Percentiles rank a stretch among this genome's conserved stretches.
These are phyloP conservation scores for Cataglyphis livida DNA, from an alignment of 2,888 invertebrate genomes.

Conservation along the genomic window DNA sequence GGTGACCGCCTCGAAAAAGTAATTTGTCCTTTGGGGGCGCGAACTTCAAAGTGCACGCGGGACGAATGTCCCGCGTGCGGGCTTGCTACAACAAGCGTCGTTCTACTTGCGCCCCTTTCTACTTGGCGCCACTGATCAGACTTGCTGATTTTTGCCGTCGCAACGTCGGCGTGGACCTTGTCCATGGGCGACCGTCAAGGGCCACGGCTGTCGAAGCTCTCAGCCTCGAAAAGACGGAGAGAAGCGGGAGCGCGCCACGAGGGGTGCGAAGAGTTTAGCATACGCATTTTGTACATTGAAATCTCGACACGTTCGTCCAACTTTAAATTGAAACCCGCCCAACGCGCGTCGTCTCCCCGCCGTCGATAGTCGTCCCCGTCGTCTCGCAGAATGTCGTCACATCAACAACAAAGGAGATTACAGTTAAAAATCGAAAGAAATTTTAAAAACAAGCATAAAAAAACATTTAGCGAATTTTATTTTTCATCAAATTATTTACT, in stretches of 20 bases:
- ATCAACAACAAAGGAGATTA: slow-evolving; percentile 3
- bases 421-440: not conserved
- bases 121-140: slow-evolving; percentile 78
- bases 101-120: slow-evolving; percentile 75
- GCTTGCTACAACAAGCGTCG: slow-evolving; percentile 63
- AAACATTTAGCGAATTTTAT: not conserved
- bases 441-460: not conserved
- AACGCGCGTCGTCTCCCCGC: slow-evolving; percentile 56
- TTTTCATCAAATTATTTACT: not conserved
- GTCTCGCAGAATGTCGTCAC: slow-evolving; percentile 26
- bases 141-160: slow-evolving; percentile 82
- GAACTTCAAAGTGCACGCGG: slow-evolving; percentile 74
- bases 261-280: slow-evolving; percentile 82
- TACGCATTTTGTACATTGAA: slow-evolving; percentile 83
- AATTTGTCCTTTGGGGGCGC: slow-evolving; percentile 73
- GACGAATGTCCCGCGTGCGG: slow-evolving; percentile 70
- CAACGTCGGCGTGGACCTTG: slow-evolving; percentile 67
- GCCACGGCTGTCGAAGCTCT: slow-evolving; percentile 66
- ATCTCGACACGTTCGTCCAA: slow-evolving; percentile 82
- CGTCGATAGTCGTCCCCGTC: slow-evolving; percentile 62
- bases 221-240: slow-evolving; percentile 65
- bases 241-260: slow-evolving; percentile 62
- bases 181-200: slow-evolving; percentile 70
- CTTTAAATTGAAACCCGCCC: slow-evolving; percentile 83
- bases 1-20: slow-evolving; percentile 68